A percentile compares a stretch with the other conserved stretches of the same genome.
Conservation (phyloP, 2,888 invertebrate species). For the Nasonovia ribisnigri region DNA sequence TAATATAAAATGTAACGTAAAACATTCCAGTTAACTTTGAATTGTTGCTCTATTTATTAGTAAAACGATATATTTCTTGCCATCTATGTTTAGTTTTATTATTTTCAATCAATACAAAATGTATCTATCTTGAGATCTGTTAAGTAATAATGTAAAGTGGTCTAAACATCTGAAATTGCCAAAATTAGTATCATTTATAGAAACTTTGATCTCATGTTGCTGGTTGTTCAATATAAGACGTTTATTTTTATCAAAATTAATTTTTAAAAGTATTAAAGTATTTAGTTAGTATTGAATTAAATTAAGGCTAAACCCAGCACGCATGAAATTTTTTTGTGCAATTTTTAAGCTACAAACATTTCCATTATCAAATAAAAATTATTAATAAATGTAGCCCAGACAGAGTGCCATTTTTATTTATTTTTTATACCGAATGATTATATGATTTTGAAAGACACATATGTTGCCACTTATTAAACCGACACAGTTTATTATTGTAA, state of each 20-base stretch:
- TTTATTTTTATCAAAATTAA: conserved; percentile 63
- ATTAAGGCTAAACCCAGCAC: conserved; percentile 53
- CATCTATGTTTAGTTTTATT: conserved; percentile 58
- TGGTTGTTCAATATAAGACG: conserved; percentile 59
- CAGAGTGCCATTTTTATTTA: conserved; percentile 52
- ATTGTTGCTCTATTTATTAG: conserved; percentile 59
- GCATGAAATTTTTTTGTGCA: conserved; percentile 54
- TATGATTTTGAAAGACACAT: conserved; percentile 5
- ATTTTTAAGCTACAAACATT: conserved; percentile 25
- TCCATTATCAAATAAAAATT: background rate
- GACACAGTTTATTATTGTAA: conserved; percentile 52
- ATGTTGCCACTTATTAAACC: conserved; percentile 59
- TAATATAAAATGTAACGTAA: conserved; percentile 48
- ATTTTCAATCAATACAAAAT: conserved; percentile 37
- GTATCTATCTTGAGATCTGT: conserved; percentile 55
- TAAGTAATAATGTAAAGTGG: conserved; percentile 45
- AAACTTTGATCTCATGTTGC: conserved; percentile 64
- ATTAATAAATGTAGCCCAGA: conserved; percentile 20
- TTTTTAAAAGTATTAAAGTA: conserved; percentile 56
- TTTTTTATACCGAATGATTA: background rate
- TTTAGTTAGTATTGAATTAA: conserved; percentile 53
- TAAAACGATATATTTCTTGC: conserved; percentile 59
- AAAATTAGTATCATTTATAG: conserved; percentile 63
- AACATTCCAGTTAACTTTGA: conserved; percentile 60
- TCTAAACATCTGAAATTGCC: conserved; percentile 56